phyloP scores from a whole-genome alignment of 2,888 invertebrate genomes.

The Drosophila meridionalis region DNA sequence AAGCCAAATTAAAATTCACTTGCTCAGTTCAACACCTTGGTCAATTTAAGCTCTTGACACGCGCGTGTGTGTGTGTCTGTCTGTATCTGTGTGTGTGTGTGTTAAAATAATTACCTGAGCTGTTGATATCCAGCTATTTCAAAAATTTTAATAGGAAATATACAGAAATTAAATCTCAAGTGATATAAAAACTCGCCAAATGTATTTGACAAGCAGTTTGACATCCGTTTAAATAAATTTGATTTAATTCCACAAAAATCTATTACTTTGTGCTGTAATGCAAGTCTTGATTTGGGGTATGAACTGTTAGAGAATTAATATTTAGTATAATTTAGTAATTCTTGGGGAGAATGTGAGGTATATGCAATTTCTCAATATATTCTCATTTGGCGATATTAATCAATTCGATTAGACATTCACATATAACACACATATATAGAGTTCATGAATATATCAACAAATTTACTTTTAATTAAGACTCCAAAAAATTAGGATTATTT shows the following conservation, averaged over 20 bases:
- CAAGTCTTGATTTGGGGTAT: background rate
- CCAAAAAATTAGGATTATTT: no score
- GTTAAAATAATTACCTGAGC: slow-evolving; percentile 38
- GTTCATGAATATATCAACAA: no score
- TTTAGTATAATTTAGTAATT: no score
- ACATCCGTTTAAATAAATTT: background rate
- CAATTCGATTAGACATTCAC: no score
- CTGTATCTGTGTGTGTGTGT: slow-evolving; percentile 1
- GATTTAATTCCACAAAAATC: background rate
- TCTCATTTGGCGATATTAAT: no score
- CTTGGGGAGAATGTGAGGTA: no score
- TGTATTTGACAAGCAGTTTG: slow-evolving; percentile 1
- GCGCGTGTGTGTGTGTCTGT: slow-evolving; percentile 12
- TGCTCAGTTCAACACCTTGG: slow-evolving; percentile 74
- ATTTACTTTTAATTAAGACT: no score
- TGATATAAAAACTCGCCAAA: background rate
- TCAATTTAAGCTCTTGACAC: slow-evolving; percentile 52
- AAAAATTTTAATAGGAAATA: slow-evolving; percentile 39
- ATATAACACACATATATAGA: no score
- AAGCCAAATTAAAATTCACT: slow-evolving; percentile 76
- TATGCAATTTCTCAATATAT: no score
- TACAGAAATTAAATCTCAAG: slow-evolving; percentile 12
- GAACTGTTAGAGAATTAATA: background rate
- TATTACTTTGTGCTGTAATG: background rate
- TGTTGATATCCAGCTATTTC: slow-evolving; percentile 46